phyloP scores from a whole-genome alignment of 1,140 invertebrate genomes.

The Cyclargus thomasi region DNA sequence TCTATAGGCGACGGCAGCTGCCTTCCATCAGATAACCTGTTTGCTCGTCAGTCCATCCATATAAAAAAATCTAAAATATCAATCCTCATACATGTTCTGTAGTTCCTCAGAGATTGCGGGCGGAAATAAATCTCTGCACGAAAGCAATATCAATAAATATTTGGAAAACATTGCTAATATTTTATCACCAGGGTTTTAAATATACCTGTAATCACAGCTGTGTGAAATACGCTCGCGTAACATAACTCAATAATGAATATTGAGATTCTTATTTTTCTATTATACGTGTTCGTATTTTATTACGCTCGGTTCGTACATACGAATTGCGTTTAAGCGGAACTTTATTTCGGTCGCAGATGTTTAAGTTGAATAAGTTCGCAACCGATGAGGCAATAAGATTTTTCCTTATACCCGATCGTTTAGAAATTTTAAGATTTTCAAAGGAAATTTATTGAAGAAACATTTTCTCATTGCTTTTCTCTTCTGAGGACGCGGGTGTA shows the following conservation, averaged over 20 bases:
- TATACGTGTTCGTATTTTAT: conserved; percentile 65
- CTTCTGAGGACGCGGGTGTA: not conserved
- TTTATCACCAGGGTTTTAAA: not conserved
- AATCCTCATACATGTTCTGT: no score
- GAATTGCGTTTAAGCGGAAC: conserved; percentile 66
- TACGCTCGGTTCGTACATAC: conserved; percentile 65
- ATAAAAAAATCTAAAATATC: no score
- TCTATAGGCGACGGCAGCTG: no score
- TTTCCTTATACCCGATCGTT: conserved; percentile 23
- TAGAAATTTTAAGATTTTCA: not conserved
- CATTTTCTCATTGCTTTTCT: not conserved
- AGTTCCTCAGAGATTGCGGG: not conserved
- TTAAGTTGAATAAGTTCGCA: conserved; percentile 55
- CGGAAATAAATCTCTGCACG: not conserved
- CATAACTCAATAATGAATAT: conserved; percentile 16
- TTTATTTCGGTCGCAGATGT: conserved; percentile 56
- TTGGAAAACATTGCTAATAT: conserved; percentile 2
- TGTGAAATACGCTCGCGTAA: conserved; percentile 9
- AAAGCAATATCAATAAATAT: not conserved
- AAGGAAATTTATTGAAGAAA: not conserved
- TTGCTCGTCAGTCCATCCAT: no score
- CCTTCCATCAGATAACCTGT: no score
- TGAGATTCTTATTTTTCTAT: conserved; percentile 35
- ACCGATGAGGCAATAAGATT: conserved; percentile 46
- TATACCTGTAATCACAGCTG: not conserved